phyloP scores from a whole-genome alignment of 2,113 vertebrate genomes.

The Lophura nycthemera region DNA sequence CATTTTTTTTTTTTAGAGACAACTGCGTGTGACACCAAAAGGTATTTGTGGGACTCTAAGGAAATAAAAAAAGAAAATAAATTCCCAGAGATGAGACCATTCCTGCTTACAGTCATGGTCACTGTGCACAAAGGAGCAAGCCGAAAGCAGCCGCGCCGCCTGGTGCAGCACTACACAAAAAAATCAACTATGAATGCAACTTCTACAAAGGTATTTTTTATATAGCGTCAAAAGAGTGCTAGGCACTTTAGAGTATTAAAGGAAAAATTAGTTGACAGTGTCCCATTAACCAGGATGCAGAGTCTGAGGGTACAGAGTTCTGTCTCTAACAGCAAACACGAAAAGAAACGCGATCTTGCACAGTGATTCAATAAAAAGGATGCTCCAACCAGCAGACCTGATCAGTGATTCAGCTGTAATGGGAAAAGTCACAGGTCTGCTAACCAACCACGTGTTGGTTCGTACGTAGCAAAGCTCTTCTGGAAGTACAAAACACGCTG shows the following conservation, averaged over 20 bases:
- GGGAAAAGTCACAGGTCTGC: conserved; percentile 19
- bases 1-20: not conserved
- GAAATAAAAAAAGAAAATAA: conserved; percentile 34
- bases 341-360: conserved; percentile 62
- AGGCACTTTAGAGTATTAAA: conserved; percentile 74
- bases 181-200: conserved; percentile 4
- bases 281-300: conserved; percentile 43
- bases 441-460: not conserved
- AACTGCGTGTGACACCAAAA: conserved; percentile 20
- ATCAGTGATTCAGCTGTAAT: not conserved
- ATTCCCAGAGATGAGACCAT: conserved; percentile 63
- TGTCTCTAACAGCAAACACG: conserved; percentile 42
- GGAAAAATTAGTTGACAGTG: conserved; percentile 66
- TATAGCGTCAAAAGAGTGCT: conserved; percentile 67
- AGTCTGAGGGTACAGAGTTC: conserved; percentile 54
- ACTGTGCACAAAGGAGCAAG: conserved; percentile 68
- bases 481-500: conserved; percentile 73
- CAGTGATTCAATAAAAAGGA: conserved; percentile 66
- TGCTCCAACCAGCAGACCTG: conserved; percentile 47
- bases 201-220: conserved; percentile 41
- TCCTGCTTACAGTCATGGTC: conserved; percentile 41
- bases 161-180: conserved; percentile 59
- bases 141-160: conserved; percentile 50
- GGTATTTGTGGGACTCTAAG: conserved; percentile 49
- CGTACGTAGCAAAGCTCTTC: conserved; percentile 66